Evolutionary conservation across 1,140 invertebrate species (phyloP).

Genomic region (Campoletis sonorensis): DNA sequence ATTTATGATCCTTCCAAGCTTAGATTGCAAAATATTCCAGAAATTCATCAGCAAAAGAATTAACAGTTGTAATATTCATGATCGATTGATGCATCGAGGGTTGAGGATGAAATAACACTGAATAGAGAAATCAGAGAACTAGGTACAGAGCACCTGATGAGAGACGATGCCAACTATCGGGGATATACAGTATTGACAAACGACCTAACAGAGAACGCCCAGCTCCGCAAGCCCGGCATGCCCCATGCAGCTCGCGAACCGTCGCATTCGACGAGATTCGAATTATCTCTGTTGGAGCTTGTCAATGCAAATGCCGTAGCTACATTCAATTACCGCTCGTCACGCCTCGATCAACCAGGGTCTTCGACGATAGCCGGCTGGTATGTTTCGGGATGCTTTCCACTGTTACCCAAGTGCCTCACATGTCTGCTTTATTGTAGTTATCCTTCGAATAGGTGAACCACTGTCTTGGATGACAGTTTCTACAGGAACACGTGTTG

Average conservation of each 20-base stretch:
- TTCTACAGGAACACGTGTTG: not conserved
- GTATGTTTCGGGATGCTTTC: slow-evolving; percentile 13
- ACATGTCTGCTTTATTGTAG: slow-evolving; percentile 15
- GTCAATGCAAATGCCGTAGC: slow-evolving; percentile 76
- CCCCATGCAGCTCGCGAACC: slow-evolving; percentile 45
- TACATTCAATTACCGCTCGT: slow-evolving; percentile 76
- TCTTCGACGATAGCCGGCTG: slow-evolving; percentile 29
- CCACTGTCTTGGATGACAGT: not conserved
- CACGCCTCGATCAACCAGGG: slow-evolving; percentile 73
- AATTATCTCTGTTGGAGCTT: slow-evolving; percentile 76
- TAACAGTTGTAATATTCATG: not conserved
- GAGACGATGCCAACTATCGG: slow-evolving; percentile 41
- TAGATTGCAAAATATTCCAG: not conserved
- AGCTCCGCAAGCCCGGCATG: slow-evolving; percentile 58
- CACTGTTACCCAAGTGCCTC: slow-evolving; percentile 14
- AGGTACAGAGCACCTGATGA: slow-evolving; percentile 30
- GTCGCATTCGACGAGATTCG: slow-evolving; percentile 75
- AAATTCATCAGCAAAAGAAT: not conserved
- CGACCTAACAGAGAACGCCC: slow-evolving; percentile 68
- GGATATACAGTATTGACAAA: slow-evolving; percentile 73
- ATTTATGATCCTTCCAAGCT: too few relatives aligned
- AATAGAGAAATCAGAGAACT: slow-evolving; percentile 36
- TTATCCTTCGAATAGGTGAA: not conserved
- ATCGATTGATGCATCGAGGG: not conserved
- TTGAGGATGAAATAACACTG: not conserved